Evolutionary conservation across 2,113 vertebrate genomes (phyloP), one percentile per base, ranked within the genome.

Genomic region (Hyaena hyaena): DNA sequence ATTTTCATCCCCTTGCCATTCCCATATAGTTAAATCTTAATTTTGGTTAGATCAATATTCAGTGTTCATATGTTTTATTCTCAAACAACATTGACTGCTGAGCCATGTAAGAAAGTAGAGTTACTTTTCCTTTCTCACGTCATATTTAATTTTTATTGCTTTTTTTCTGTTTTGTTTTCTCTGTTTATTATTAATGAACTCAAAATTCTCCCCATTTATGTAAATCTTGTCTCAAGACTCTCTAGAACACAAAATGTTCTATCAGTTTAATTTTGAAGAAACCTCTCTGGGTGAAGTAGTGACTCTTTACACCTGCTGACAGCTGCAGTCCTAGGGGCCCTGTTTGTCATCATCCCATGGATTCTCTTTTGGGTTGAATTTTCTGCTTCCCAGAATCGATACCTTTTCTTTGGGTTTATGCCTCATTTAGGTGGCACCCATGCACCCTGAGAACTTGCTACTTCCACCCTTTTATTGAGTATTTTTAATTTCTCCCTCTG

Each of bases 91-190:
- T 73, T 92, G 68, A 73, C 10, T 73, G 26, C 26, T 73, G 79
- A 89, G 53, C 73, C 39, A 58, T 4, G 16, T 73, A 58, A 94
- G 33, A 10, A 19, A 66, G 33, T n/a, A 16, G 15, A 9, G 6
- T 85, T 92, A 19, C 39, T 85, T 92, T 96, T 92, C 63, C 43
- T 89, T 92, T 81, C 48, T 17, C 88, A 55, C 7, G 43, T 48
- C 35, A 43, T 55, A 91, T 63, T 76, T 81, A 73, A 31, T 73
- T 95, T 76, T 77, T 33, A 68, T 31, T 39, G 26, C 11, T 4
- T 71, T 96, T 39, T 71, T 55, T 14, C 26, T 55, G 50, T 68
- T 94, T 91, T 53, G 33, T 93, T 69, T 93, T 83, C 35, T 65
- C 24, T 17, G 53, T 55, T 55, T 80, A 31, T 84, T 84, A 53